Conservation (phyloP, 2,888 invertebrate species). For the Operophtera brumata region DNA sequence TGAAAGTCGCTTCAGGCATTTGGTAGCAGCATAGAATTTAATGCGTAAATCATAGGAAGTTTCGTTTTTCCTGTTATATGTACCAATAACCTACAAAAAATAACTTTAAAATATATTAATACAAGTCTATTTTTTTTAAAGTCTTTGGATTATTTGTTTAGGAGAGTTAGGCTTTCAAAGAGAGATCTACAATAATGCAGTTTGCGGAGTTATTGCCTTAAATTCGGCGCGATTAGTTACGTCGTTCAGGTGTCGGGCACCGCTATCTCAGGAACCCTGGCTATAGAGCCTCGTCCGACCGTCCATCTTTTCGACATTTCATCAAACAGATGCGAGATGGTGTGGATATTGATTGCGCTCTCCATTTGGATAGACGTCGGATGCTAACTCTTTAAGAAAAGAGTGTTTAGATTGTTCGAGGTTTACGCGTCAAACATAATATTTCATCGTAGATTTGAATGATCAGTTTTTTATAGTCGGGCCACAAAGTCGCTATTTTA, state of each 20-base stretch:
- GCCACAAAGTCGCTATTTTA: conserved; percentile 7
- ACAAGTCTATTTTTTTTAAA: no score
- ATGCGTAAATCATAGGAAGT: no score
- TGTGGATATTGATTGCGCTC: conserved; percentile 35
- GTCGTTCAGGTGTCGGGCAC: neutral
- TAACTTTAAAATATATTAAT: no score
- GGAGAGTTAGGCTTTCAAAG: no score
- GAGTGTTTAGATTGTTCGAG: conserved; percentile 50
- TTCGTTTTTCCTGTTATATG: no score
- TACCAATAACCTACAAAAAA: no score
- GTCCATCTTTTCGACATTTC: conserved; percentile 54
- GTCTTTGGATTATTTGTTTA: no score
- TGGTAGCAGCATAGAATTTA: no score
- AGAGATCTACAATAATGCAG: no score
- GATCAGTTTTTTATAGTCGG: conserved; percentile 20
- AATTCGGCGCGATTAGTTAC: no score
- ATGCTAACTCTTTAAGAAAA: conserved; percentile 39
- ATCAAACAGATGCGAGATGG: conserved; percentile 56
- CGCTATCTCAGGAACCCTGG: neutral
- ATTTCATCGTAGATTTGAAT: conserved; percentile 35
- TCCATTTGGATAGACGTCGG: conserved; percentile 37
- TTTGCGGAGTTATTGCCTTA: no score
- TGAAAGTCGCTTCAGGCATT: no score
- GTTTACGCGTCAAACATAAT: conserved; percentile 49
- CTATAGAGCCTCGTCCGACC: conserved; percentile 2